Base-by-base conservation (phyloP, 2,797 vertebrate species). In the Anguilla obscura region DNA sequence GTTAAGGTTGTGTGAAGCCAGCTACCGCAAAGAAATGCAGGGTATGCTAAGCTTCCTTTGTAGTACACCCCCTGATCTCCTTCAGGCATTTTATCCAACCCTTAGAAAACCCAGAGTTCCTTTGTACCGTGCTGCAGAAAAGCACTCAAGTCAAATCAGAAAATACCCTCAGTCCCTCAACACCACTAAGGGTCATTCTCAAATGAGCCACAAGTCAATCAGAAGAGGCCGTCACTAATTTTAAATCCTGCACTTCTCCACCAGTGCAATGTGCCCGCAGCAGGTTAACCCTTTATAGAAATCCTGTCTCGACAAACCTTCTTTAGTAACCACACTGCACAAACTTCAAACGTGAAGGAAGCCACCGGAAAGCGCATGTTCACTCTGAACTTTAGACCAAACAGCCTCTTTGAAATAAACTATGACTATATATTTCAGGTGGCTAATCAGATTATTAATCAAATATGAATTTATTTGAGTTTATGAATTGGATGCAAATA, bases 391-490 rank as follows among this genome's bases (percentile, higher is more conserved):
- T 63, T 24, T 63, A 21, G 60, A 71, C 9, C 69, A 71, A 71
- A 71, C 69, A 27, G 69, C 69, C 30, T 71, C 69, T 63, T 6
- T n/a, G 4, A 27, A 24, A 12, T 18, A 76, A 76, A 36, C 71
- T 76, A 3, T 36, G 30, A 36, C 3, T 36, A 36, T 36, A 76
- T 33, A 36, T 36, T 76, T 76, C 9, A 45, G 14, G 30, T 45
- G 33, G 40, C 76, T 80, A 80, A 80, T 82, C 79, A 82, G 79
- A 50, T 48, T 48, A 48, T 82, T 82, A 40, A 82, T 82, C 40
- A 82, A 48, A 82, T 8, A 8, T 48, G 3, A 79, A 40, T 79
- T 40, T 40, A 40, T 79, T 40, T 40, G n/a, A 79, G 74, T 45
- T 79, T 16, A 21, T 79, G 74, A 79, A 79, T 40, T 79, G 36